Conservation (phyloP, 2,888 invertebrate genomes). For the Trissonchulus sp. region DNA sequence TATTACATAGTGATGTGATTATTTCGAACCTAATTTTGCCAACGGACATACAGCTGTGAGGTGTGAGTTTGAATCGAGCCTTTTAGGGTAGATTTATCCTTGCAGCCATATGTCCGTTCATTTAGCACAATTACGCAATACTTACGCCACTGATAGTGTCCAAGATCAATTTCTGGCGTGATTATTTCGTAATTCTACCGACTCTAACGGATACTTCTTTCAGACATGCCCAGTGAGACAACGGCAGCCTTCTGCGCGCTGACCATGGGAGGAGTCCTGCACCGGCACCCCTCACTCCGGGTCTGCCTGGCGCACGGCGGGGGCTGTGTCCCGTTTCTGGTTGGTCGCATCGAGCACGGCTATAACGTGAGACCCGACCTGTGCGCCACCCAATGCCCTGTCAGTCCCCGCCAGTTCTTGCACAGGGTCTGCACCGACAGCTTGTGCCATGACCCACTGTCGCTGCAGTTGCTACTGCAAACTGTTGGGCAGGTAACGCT, state of each 20-base stretch:
- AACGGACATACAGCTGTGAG: too few species aligned
- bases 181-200: too few species aligned
- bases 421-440: slow-evolving; percentile 58
- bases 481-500: slow-evolving; percentile 57
- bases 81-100: too few species aligned
- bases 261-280: slow-evolving; percentile 59
- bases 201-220: too few species aligned
- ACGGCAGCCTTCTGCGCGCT: slow-evolving; percentile 58
- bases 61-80: too few species aligned
- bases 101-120: too few species aligned
- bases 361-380: slow-evolving; percentile 57
- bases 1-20: too few species aligned
- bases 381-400: slow-evolving; percentile 56
- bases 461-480: slow-evolving; percentile 55
- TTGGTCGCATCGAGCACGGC: slow-evolving; percentile 59
- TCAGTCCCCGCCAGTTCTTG: slow-evolving; percentile 54
- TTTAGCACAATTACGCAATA: too few species aligned
- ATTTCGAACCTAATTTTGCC: too few species aligned
- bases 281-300: slow-evolving; percentile 56
- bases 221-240: slow-evolving; percentile 61
- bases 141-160: too few species aligned
- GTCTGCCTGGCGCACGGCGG: slow-evolving; percentile 60
- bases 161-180: too few species aligned
- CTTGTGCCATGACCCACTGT: slow-evolving; percentile 57
- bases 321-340: slow-evolving; percentile 59